A percentile compares a stretch with the other conserved stretches of the same genome.
Conservation (phyloP, 2,888 invertebrate species). For the Agrotis ipsilon region DNA sequence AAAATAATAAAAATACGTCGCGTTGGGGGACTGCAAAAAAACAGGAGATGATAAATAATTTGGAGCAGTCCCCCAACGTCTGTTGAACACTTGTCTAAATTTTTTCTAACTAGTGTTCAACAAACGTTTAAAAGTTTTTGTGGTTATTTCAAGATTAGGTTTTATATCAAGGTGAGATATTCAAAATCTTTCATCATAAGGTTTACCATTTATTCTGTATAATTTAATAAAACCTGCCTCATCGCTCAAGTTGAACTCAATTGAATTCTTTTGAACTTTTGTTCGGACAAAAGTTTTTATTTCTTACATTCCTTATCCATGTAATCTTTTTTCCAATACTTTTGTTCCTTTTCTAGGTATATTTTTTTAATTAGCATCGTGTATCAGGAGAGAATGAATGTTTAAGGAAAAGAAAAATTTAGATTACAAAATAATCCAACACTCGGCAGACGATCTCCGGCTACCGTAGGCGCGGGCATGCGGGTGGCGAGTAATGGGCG, state of each 20-base stretch:
- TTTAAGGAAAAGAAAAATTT: not conserved
- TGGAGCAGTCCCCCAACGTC: no score
- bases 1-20: no score
- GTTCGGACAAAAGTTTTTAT: conserved; percentile 48
- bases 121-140: no score
- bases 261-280: conserved; percentile 57
- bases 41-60: no score
- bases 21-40: no score
- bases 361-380: conserved; percentile 42
- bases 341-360: conserved; percentile 51
- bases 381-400: conserved; percentile 26
- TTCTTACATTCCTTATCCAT: conserved; percentile 38
- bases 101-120: no score
- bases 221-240: conserved; percentile 51
- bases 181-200: conserved; percentile 5
- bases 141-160: no score
- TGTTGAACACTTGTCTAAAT: no score
- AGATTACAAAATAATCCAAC: not conserved
- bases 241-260: conserved; percentile 48
- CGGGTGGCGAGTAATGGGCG: no score
- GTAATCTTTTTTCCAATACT: conserved; percentile 57
- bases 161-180: not conserved
- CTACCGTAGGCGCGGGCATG: no score
- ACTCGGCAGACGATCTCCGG: no score
- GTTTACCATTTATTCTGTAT: conserved; percentile 39